phyloP scores from a whole-genome alignment of 2,113 vertebrate genomes.

The Muntiacus muntjak region DNA sequence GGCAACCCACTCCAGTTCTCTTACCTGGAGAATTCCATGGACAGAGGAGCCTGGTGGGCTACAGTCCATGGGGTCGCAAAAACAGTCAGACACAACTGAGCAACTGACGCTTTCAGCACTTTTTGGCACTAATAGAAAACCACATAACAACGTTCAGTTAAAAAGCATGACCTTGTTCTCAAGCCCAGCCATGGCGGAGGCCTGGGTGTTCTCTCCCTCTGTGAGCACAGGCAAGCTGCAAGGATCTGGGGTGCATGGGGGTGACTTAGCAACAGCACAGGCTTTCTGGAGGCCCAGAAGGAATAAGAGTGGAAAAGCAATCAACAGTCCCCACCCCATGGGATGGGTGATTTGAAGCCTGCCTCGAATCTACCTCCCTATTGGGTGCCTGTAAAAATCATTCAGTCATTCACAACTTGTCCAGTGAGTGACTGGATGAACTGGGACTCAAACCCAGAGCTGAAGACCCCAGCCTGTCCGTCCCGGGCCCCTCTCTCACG shows the following conservation, averaged over 20 bases:
- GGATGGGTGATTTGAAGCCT: no score
- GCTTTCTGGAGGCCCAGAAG: not conserved
- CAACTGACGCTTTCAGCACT: not conserved
- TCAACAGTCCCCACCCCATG: fast-evolving
- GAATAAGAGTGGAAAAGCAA: no score
- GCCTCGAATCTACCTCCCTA: not conserved
- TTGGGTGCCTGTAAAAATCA: not conserved
- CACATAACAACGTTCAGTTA: not conserved
- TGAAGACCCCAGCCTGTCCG: not conserved
- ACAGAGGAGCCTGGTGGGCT: not conserved
- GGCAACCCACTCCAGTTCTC: not conserved
- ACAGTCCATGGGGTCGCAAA: not conserved
- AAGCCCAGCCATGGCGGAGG: fast-evolving
- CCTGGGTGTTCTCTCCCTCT: not conserved
- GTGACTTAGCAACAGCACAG: fast-evolving
- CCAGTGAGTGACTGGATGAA: not conserved
- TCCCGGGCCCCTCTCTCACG: not conserved
- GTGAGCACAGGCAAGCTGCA: fast-evolving
- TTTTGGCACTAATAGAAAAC: not conserved
- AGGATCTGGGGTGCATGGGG: not conserved
- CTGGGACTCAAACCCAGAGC: not conserved
- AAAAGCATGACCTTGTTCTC: not conserved
- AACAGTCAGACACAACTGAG: not conserved
- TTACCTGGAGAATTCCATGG: not conserved
- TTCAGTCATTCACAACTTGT: not conserved